Conservation (phyloP, 2,888 invertebrate genomes). For the Ornithoptera priamus region DNA sequence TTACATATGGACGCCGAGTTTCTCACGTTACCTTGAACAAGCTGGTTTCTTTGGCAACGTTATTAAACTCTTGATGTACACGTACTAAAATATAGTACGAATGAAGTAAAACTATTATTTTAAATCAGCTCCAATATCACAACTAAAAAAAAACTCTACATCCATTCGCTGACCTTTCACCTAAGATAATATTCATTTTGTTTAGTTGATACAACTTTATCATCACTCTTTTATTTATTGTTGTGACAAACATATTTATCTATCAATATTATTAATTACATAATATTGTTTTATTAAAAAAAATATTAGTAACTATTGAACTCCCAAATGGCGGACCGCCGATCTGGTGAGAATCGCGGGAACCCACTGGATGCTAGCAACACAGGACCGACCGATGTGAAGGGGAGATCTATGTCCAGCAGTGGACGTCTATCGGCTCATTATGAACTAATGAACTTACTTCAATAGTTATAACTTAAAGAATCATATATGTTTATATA, state of each 20-base stretch:
- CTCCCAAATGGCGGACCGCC: no score
- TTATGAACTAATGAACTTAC: no score
- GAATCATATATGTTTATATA: no score
- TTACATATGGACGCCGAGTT: constrained; percentile 6
- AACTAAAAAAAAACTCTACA: constrained; percentile 8
- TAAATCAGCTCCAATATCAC: neutral
- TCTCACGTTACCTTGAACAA: constrained; percentile 21
- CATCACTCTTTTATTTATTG: neutral
- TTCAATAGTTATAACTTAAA: no score
- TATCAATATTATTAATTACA: neutral
- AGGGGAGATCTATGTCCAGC: no score
- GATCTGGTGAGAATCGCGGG: no score
- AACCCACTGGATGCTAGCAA: no score
- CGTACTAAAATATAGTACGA: neutral
- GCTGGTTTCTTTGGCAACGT: constrained; percentile 26
- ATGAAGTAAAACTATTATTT: neutral
- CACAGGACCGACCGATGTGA: no score
- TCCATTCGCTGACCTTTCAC: constrained; percentile 8
- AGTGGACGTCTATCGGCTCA: no score
- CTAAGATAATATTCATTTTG: constrained; percentile 6
- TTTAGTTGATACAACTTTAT: neutral
- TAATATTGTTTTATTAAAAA: no score
- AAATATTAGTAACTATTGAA: no score
- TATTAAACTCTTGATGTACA: constrained; percentile 6
- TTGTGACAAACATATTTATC: neutral